These are phyloP conservation scores for Vultur gryphus DNA, from an alignment of 2,797 vertebrate genomes.

Conservation along the genomic window DNA sequence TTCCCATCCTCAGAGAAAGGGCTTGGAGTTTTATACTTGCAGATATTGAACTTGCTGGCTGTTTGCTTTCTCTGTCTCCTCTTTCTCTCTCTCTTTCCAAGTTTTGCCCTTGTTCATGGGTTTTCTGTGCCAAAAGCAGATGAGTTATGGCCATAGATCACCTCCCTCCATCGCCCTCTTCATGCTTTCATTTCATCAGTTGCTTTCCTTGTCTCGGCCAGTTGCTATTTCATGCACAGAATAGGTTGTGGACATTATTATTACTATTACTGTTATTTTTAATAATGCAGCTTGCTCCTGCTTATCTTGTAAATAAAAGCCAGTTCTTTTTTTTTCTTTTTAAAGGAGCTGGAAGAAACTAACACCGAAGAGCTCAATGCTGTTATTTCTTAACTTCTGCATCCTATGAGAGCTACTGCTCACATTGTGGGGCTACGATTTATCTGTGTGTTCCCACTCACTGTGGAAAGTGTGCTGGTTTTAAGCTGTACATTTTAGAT, in stretches of 20 bases:
- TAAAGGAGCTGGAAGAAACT: neutral
- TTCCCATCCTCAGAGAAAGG: neutral
- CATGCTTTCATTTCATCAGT: neutral
- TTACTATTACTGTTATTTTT: neutral
- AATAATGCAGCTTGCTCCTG: neutral
- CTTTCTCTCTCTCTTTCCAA: neutral
- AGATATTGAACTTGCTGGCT: neutral
- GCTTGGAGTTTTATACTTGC: neutral
- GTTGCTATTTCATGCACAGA: neutral
- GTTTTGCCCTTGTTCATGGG: neutral
- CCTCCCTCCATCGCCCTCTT: neutral
- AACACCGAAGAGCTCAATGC: neutral
- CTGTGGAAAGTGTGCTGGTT: neutral
- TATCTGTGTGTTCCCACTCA: neutral
- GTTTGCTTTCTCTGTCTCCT: neutral
- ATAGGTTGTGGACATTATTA: neutral
- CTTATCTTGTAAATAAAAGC: neutral
- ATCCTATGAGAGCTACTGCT: neutral
- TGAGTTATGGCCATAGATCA: neutral
- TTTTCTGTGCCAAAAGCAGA: conserved; percentile 30
- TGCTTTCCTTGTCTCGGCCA: neutral
- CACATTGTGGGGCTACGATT: neutral
- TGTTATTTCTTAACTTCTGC: neutral
- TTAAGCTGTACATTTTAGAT: neutral
- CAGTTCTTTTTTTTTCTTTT: neutral